phyloP scores from a whole-genome alignment of 2,888 invertebrate species.

The Ochropleura leucogaster region DNA sequence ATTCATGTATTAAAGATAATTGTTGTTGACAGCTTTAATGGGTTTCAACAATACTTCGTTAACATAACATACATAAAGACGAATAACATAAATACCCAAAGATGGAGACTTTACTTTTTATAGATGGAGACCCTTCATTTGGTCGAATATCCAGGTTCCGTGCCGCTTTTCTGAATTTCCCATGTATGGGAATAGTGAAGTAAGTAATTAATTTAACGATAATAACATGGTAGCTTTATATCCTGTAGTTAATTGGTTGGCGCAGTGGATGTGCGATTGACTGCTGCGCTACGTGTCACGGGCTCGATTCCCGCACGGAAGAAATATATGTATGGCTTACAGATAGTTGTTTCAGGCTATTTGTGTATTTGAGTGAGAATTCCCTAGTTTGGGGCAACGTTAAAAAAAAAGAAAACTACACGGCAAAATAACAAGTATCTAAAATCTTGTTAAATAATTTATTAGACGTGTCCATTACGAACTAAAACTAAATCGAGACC shows the following conservation, averaged over 20 bases:
- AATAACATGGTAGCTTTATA: not conserved
- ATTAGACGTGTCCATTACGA: not conserved
- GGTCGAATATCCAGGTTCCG: not conserved
- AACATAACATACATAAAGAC: not conserved
- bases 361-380: too few relatives aligned
- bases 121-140: not conserved
- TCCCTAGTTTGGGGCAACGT: too few relatives aligned
- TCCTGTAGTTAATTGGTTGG: too few relatives aligned
- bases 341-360: too few relatives aligned
- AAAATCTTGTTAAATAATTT: not conserved
- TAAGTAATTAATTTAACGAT: not conserved
- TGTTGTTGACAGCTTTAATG: conserved; percentile 12
- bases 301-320: too few relatives aligned
- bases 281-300: too few relatives aligned
- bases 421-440: too few relatives aligned
- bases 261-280: too few relatives aligned
- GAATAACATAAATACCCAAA: too few relatives aligned
- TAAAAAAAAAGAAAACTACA: too few relatives aligned
- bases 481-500: not conserved
- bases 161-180: not conserved
- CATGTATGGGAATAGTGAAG: not conserved
- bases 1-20: conserved; percentile 7
- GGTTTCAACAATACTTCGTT: not conserved
- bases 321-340: too few relatives aligned
- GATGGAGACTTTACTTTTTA: not conserved